Conservation (phyloP, 2,888 invertebrate species). For the Pyrrhia umbra region DNA sequence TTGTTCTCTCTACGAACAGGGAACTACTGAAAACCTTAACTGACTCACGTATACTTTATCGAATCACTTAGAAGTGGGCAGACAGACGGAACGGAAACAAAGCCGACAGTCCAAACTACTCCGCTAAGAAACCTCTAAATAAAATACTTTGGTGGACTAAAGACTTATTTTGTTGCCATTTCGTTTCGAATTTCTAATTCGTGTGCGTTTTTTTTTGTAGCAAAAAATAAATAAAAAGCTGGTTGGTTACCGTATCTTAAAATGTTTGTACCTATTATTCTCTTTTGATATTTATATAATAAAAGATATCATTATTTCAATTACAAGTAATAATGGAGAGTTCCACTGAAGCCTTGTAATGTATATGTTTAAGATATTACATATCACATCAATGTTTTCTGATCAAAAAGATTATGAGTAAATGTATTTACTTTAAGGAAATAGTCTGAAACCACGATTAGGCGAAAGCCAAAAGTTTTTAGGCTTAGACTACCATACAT, state of each 20-base stretch:
- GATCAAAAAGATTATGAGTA: too few species aligned
- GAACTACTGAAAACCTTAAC: conserved; percentile 4
- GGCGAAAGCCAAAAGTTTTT: too few species aligned
- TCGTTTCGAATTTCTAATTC: not conserved
- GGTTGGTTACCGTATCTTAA: too few species aligned
- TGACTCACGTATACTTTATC: conserved; percentile 38
- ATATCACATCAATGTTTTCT: too few species aligned
- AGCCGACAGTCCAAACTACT: conserved; percentile 15
- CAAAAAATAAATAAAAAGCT: too few species aligned
- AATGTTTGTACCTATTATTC: too few species aligned
- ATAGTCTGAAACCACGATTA: too few species aligned
- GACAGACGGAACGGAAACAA: conserved; percentile 18
- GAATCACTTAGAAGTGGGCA: conserved; percentile 25
- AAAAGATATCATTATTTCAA: not conserved
- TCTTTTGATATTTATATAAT: too few species aligned
- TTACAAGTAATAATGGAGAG: not conserved
- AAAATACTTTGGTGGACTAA: conserved; percentile 17
- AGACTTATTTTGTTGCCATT: conserved; percentile 8
- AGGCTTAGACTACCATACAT: too few species aligned
- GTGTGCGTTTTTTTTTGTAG: too few species aligned
- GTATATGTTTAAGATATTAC: too few species aligned
- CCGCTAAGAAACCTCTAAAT: conserved; percentile 4
- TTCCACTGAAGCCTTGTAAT: not conserved
- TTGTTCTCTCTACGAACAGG: not conserved
- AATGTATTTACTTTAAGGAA: too few species aligned